phyloP scores from a whole-genome alignment of 2,113 vertebrate genomes.

The Pelecanus crispus region DNA sequence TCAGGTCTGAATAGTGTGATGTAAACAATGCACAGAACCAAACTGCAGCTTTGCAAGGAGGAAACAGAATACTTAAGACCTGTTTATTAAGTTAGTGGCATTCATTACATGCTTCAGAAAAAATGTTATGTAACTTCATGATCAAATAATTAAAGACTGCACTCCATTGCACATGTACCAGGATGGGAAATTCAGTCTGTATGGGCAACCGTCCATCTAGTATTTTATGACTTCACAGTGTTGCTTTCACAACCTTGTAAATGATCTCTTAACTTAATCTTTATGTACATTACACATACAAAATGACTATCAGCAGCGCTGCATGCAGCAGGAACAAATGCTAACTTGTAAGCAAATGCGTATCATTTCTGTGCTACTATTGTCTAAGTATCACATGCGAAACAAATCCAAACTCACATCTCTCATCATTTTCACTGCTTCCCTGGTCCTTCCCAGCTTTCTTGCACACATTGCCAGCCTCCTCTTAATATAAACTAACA shows the following conservation, averaged over 20 bases:
- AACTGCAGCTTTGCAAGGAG: background rate
- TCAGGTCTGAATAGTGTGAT: background rate
- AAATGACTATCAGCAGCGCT: background rate
- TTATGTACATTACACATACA: background rate
- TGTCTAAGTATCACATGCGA: background rate
- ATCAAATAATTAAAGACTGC: background rate
- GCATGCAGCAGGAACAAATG: background rate
- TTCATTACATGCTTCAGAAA: background rate
- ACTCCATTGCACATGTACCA: background rate
- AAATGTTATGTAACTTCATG: background rate
- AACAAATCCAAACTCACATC: conserved; percentile 84
- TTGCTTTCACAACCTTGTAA: background rate
- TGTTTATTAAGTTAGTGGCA: background rate
- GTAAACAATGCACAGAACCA: background rate
- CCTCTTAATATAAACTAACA: conserved; percentile 97
- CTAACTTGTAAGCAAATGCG: background rate
- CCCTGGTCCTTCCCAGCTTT: conserved; percentile 93
- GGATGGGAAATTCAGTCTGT: background rate
- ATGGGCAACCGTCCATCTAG: background rate
- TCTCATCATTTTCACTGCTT: conserved; percentile 99
- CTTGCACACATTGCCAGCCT: conserved; percentile 97
- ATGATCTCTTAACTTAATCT: background rate
- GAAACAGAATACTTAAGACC: background rate
- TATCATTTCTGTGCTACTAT: background rate
- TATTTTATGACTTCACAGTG: background rate